These are phyloP conservation scores for Euschistus heros DNA, from an alignment of 1,140 invertebrate species.

Conservation along the genomic window DNA sequence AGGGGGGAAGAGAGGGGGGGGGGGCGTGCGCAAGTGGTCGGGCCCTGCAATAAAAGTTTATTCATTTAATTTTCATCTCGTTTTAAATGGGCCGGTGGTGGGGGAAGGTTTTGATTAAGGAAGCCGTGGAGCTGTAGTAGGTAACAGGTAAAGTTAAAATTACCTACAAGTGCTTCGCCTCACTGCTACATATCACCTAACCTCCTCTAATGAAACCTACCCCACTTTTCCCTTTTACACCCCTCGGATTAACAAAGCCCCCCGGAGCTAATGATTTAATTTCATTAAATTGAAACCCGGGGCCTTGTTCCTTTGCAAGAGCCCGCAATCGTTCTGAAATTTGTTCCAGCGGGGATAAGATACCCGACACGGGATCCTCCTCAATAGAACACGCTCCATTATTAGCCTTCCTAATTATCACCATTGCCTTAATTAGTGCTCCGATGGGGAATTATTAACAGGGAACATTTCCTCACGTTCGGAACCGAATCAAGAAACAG, in stretches of 20 bases:
- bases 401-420: too few relatives aligned
- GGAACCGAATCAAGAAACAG: too few relatives aligned
- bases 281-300: conserved; percentile 15
- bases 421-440: too few relatives aligned
- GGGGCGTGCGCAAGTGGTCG: not conserved
- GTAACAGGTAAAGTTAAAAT: conserved; percentile 17
- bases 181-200: conserved; percentile 14
- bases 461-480: too few relatives aligned
- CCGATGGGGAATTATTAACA: too few relatives aligned
- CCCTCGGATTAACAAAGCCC: conserved; percentile 15
- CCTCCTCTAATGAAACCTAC: conserved; percentile 16
- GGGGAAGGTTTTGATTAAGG: conserved; percentile 12
- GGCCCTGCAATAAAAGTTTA: conserved; percentile 12
- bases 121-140: conserved; percentile 7
- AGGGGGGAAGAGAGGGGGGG: not conserved
- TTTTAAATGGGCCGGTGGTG: conserved; percentile 11
- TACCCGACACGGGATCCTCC: too few relatives aligned
- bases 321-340: too few relatives aligned
- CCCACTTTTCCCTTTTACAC: conserved; percentile 6
- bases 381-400: too few relatives aligned
- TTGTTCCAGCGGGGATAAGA: too few relatives aligned
- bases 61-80: conserved; percentile 17
- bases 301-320: conserved; percentile 2
- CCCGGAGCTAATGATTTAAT: conserved; percentile 12
- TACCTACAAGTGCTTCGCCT: conserved; percentile 14